phyloP scores from a whole-genome alignment of 2,113 vertebrate genomes.

The Rana temporaria region DNA sequence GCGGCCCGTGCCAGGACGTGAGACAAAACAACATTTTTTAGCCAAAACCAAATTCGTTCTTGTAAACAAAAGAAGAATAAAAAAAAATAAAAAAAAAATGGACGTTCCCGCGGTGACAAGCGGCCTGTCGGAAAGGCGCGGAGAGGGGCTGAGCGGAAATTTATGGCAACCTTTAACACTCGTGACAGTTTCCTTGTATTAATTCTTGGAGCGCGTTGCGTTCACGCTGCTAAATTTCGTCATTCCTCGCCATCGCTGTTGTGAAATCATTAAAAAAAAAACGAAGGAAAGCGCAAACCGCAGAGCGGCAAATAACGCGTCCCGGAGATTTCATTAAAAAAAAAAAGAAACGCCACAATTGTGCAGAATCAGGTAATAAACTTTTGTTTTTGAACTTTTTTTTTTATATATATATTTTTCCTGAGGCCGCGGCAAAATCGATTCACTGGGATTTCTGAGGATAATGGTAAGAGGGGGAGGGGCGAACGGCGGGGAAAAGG shows the following conservation, averaged over 20 bases:
- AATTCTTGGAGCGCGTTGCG: constrained; percentile 1
- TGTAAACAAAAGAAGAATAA: constrained; percentile 3
- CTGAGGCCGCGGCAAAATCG: no score
- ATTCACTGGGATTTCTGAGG: background rate
- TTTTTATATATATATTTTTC: background rate
- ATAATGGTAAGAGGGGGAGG: background rate
- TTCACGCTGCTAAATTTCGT: constrained; percentile 6
- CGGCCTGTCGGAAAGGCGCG: background rate
- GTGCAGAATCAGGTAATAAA: background rate
- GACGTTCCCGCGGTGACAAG: background rate
- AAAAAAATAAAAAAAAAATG: constrained; percentile 12
- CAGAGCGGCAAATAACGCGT: background rate
- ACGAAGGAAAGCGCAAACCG: background rate
- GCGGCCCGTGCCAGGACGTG: constrained; percentile 33
- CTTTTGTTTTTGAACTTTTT: background rate
- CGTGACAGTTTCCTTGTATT: background rate
- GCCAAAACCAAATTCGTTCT: constrained; percentile 38
- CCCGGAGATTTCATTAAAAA: background rate
- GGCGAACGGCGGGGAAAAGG: no score
- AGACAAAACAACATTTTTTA: constrained; percentile 41
- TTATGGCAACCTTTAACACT: background rate
- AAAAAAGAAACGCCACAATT: background rate
- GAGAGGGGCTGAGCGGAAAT: background rate
- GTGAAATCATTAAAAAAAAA: background rate
- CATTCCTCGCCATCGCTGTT: background rate